Percentiles rank a stretch among this genome's conserved stretches.
These are phyloP conservation scores for Pseudopipra pipra DNA, from an alignment of 2,113 vertebrate genomes.

Conservation along the genomic window DNA sequence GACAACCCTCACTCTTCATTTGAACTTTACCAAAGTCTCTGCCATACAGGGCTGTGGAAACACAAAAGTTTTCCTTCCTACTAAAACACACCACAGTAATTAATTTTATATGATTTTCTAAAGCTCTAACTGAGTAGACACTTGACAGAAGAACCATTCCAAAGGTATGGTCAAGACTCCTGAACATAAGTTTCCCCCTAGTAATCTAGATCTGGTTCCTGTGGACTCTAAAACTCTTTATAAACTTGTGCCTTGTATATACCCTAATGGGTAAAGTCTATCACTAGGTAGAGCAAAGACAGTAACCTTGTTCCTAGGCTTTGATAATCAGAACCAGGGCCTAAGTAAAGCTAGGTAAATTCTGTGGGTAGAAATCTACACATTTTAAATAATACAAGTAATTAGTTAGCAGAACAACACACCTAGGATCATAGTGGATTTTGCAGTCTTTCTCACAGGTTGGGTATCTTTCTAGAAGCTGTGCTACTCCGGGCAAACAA, in stretches of 20 bases:
- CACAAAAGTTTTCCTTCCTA: neutral
- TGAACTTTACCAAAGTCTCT: neutral
- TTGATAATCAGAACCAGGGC: neutral
- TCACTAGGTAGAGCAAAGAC: neutral
- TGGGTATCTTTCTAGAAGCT: neutral
- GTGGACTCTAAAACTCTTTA: neutral
- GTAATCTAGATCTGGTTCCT: neutral
- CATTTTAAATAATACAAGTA: neutral
- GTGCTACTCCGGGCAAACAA: neutral
- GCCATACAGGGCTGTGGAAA: neutral
- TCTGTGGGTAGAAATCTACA: neutral
- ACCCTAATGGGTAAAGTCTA: neutral
- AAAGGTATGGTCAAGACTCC: neutral
- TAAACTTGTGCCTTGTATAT: neutral
- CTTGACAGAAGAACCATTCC: neutral
- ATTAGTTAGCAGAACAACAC: neutral
- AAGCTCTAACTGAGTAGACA: neutral
- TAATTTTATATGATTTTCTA: neutral
- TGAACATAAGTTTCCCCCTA: neutral
- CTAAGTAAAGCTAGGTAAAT: neutral
- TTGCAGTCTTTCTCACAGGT: neutral
- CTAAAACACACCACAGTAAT: neutral
- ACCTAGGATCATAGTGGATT: neutral
- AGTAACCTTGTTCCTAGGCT: neutral
- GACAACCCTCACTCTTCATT: neutral